Conservation (phyloP, 2,113 vertebrate genomes). For the Scalopus aquaticus region DNA sequence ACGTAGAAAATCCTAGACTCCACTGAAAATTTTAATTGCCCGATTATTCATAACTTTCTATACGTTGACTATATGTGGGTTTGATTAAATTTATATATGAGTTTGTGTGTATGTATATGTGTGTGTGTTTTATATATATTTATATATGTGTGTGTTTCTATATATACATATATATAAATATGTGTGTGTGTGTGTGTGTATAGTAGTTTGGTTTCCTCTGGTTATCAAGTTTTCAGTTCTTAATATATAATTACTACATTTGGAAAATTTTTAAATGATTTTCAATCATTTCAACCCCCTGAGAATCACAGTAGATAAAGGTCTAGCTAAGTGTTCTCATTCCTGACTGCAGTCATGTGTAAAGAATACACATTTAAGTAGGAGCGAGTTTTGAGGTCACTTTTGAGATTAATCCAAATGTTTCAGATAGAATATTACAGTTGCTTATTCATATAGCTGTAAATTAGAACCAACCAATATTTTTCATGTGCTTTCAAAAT, state of each 20-base stretch:
- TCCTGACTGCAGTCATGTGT: background rate
- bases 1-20: too few relatives aligned
- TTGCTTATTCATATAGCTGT: constrained; percentile 45
- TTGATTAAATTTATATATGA: background rate
- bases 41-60: background rate
- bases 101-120: background rate
- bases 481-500: constrained; percentile 49
- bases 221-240: background rate
- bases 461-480: constrained; percentile 37
- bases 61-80: background rate
- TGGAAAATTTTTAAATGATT: background rate
- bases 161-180: too few relatives aligned
- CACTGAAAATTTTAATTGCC: background rate
- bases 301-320: background rate
- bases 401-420: constrained; percentile 54
- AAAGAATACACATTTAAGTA: constrained; percentile 8
- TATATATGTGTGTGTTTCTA: too few relatives aligned
- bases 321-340: background rate
- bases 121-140: too few relatives aligned
- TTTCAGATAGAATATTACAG: constrained; percentile 53
- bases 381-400: constrained; percentile 30
- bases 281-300: background rate
- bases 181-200: background rate
- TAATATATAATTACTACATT: background rate
- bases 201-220: background rate